phyloP scores from a whole-genome alignment of 2,797 vertebrate species.

The Coreius guichenoti region DNA sequence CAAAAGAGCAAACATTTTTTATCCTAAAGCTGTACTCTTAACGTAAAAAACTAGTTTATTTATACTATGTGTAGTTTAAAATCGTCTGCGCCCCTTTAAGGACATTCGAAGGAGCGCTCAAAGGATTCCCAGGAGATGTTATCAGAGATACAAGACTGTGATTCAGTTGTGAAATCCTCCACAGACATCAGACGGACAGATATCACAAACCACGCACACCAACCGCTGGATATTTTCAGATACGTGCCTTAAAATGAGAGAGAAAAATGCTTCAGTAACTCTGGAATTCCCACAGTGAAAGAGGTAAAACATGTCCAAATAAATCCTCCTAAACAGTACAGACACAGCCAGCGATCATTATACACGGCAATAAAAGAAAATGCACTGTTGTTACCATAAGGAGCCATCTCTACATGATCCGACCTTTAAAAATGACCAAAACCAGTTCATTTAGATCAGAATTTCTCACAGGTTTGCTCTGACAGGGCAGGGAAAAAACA shows the following conservation, averaged over 20 bases:
- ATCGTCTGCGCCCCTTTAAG: neutral
- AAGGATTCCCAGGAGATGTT: slow-evolving; percentile 45
- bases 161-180: slow-evolving; percentile 42
- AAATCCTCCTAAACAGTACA: neutral
- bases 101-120: slow-evolving; percentile 3
- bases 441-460: neutral
- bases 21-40: neutral
- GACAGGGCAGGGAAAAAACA: neutral
- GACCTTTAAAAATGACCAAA: neutral
- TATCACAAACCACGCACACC: slow-evolving; percentile 18
- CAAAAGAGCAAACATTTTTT: neutral
- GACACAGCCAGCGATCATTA: neutral
- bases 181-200: slow-evolving; percentile 28
- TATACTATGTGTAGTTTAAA: neutral
- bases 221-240: slow-evolving; percentile 35
- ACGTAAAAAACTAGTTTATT: neutral
- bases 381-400: neutral
- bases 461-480: neutral
- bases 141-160: slow-evolving; percentile 37
- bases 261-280: neutral
- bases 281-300: neutral
- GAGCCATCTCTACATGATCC: neutral
- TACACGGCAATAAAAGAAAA: neutral
- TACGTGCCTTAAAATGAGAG: neutral
- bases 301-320: slow-evolving; percentile 2